phyloP scores from a whole-genome alignment of 2,888 invertebrate species.

The Drosophila neonasuta region DNA sequence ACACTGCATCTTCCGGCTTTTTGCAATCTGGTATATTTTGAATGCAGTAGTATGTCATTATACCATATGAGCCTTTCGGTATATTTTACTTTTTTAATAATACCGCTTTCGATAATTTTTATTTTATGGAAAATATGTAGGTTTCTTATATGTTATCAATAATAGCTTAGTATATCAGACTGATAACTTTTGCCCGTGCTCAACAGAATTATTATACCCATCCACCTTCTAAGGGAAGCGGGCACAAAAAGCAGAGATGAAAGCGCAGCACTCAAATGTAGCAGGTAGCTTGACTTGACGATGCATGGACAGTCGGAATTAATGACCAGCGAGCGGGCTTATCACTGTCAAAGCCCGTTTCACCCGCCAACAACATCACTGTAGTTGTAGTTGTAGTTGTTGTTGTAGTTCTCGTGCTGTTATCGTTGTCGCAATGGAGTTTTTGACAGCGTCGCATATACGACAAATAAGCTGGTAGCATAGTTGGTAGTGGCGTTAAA shows the following conservation, averaged over 20 bases:
- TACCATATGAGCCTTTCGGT: no score
- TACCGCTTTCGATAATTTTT: no score
- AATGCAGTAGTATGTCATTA: no score
- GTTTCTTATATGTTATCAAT: no score
- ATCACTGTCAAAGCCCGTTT: slow-evolving; percentile 54
- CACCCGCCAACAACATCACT: slow-evolving; percentile 7
- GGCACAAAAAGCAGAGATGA: slow-evolving; percentile 3
- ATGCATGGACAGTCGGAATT: slow-evolving; percentile 48
- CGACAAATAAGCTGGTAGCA: slow-evolving; percentile 29
- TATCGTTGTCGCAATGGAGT: slow-evolving; percentile 8
- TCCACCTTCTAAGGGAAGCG: background rate
- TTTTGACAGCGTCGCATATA: slow-evolving; percentile 29
- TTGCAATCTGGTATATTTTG: no score
- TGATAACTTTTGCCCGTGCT: background rate
- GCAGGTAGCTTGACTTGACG: slow-evolving; percentile 20
- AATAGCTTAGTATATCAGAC: no score
- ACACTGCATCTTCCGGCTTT: no score
- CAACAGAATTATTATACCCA: background rate
- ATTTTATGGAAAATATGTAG: no score
- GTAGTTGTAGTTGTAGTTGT: no score
- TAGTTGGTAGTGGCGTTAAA: slow-evolving; percentile 5
- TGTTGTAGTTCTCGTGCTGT: background rate
- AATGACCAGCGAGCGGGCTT: slow-evolving; percentile 53
- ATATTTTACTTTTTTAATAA: no score
- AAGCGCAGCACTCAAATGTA: slow-evolving; percentile 19